phyloP scores from a whole-genome alignment of 2,888 invertebrate genomes.

The Cheilosia vulpina region DNA sequence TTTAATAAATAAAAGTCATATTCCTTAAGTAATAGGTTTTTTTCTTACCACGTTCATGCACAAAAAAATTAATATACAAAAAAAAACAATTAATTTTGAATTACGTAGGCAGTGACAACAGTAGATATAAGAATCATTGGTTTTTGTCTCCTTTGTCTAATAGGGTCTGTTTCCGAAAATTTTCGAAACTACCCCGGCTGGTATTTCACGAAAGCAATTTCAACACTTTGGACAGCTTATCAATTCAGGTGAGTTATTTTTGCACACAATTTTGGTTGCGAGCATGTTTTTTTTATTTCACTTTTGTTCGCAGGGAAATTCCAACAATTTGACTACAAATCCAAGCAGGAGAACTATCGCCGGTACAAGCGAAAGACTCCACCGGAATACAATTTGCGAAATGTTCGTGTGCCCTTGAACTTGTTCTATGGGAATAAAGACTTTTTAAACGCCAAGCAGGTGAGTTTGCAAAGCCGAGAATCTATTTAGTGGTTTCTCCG shows the following conservation, averaged over 20 bases:
- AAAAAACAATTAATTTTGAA: neutral
- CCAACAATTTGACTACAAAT: constrained; percentile 80
- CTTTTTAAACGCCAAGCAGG: constrained; percentile 77
- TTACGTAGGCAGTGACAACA: neutral
- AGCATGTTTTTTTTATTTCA: neutral
- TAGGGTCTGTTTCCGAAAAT: constrained; percentile 80
- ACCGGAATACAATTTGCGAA: constrained; percentile 79
- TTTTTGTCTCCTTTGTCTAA: constrained; percentile 26
- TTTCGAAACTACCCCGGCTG: constrained; percentile 81
- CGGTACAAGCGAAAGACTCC: constrained; percentile 79
- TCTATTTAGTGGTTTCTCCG: no score
- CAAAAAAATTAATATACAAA: neutral
- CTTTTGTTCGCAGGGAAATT: constrained; percentile 78
- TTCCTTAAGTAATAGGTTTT: constrained; percentile 49
- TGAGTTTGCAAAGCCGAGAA: constrained; percentile 47
- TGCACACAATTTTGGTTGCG: neutral
- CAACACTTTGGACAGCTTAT: constrained; percentile 81
- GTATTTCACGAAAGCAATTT: constrained; percentile 81
- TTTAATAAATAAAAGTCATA: constrained; percentile 56
- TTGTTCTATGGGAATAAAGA: constrained; percentile 81
- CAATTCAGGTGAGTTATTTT: constrained; percentile 79
- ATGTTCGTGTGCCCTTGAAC: constrained; percentile 80
- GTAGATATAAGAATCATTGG: constrained; percentile 11
- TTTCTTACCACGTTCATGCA: constrained; percentile 2
- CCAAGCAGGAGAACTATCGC: constrained; percentile 78